Conservation (phyloP, 2,113 vertebrate species). For the Pristiophorus japonicus region DNA sequence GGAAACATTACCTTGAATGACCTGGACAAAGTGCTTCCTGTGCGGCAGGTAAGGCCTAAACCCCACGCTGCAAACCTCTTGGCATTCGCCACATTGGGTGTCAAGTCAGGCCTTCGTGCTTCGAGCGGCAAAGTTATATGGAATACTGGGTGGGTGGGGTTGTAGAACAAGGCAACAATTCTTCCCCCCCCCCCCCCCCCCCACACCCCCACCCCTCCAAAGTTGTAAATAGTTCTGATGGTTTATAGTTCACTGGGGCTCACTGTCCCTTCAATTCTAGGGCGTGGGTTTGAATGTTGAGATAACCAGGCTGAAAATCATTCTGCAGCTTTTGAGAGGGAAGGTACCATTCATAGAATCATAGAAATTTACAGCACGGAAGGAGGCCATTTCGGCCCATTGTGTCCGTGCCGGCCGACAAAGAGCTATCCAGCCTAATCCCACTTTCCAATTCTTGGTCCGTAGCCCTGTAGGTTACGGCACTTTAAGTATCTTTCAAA, state of each 20-base stretch:
- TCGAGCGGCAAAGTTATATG: background rate
- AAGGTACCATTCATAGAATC: no score
- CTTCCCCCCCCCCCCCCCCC: no score
- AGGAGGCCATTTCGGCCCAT: no score
- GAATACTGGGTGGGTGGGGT: background rate
- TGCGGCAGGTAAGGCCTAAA: constrained; percentile 67
- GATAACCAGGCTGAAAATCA: background rate
- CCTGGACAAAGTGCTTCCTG: constrained; percentile 86
- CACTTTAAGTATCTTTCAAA: no score
- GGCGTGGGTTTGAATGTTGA: background rate
- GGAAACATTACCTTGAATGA: constrained; percentile 86
- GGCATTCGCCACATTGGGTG: background rate
- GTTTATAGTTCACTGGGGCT: background rate
- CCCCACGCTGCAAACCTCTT: background rate
- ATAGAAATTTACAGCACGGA: no score
- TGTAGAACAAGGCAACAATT: background rate
- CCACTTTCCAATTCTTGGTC: no score
- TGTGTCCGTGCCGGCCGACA: no score
- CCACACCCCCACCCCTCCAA: background rate
- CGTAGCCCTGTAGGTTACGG: no score
- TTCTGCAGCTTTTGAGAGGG: background rate
- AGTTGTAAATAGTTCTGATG: background rate
- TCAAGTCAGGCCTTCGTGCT: background rate
- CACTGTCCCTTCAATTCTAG: background rate
- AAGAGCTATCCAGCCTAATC: no score